Percentiles rank a stretch among this genome's conserved stretches.
phyloP scores from a whole-genome alignment of 2,113 vertebrate species.

The Labeo catla region DNA sequence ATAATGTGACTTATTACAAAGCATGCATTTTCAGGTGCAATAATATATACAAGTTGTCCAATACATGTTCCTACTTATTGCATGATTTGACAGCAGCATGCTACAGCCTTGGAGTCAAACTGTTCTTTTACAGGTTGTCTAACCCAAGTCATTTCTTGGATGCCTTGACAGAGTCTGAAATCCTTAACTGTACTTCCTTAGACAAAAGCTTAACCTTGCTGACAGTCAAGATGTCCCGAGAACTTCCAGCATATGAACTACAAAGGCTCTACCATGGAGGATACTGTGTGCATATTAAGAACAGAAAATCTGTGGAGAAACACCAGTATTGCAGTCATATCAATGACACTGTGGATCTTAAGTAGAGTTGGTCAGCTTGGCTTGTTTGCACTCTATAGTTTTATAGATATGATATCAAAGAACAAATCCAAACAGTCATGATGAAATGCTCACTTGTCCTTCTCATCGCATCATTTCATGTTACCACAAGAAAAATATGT shows the following conservation, averaged over 20 bases:
- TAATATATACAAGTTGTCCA: no score
- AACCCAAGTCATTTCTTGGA: neutral
- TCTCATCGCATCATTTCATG: neutral
- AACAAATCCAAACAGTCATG: slow-evolving; percentile 17
- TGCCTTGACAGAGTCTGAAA: neutral
- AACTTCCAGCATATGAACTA: slow-evolving; percentile 78
- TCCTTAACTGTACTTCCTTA: slow-evolving; percentile 79
- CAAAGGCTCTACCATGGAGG: neutral
- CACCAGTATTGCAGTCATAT: slow-evolving; percentile 37
- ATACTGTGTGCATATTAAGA: slow-evolving; percentile 16
- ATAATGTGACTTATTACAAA: no score
- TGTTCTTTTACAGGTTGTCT: no score
- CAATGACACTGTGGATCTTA: slow-evolving; percentile 26
- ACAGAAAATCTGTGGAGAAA: slow-evolving; percentile 10
- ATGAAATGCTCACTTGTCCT: neutral
- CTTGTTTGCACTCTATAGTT: slow-evolving; percentile 26
- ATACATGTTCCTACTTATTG: no score
- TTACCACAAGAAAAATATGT: neutral
- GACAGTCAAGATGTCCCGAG: slow-evolving; percentile 91
- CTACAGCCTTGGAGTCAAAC: no score
- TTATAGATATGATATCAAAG: slow-evolving; percentile 30
- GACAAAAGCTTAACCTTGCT: slow-evolving; percentile 94
- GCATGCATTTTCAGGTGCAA: no score
- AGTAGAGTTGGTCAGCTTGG: slow-evolving; percentile 18
- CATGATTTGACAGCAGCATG: no score